phyloP scores from a whole-genome alignment of 2,113 vertebrate species.

The Nestor notabilis region DNA sequence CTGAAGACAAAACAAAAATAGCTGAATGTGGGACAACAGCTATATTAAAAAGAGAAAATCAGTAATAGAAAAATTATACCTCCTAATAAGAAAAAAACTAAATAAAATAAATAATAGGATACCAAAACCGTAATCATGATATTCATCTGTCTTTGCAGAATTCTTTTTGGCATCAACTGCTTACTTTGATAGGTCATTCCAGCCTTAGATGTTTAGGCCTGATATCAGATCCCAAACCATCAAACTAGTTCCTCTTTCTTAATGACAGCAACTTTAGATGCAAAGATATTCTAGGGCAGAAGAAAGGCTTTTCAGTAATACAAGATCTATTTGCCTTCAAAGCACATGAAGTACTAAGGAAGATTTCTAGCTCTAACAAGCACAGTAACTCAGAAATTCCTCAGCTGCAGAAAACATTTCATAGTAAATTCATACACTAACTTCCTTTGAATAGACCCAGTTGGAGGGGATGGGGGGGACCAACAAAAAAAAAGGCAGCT shows the following conservation, averaged over 20 bases:
- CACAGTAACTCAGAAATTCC: background rate
- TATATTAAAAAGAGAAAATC: background rate
- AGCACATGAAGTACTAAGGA: background rate
- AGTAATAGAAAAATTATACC: background rate
- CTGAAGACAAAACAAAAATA: background rate
- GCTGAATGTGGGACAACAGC: background rate
- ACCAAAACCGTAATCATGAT: background rate
- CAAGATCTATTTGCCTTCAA: background rate
- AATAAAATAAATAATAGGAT: background rate
- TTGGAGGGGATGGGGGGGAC: rapidly evolving
- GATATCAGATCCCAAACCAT: background rate
- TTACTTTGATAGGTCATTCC: background rate
- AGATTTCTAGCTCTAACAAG: background rate
- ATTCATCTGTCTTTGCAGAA: background rate
- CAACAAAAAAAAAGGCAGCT: background rate
- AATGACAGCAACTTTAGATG: background rate
- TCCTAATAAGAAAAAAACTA: background rate
- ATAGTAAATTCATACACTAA: background rate
- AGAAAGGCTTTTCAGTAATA: background rate
- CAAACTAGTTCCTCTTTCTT: background rate
- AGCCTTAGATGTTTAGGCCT: background rate
- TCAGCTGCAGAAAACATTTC: background rate
- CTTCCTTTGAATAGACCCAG: background rate
- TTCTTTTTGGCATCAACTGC: background rate
- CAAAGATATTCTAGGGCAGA: background rate